A percentile compares a stretch with the other conserved stretches of the same genome.
These are phyloP conservation scores for Saguinus midas DNA, from an alignment of 2,113 vertebrate species.

Conservation along the genomic window DNA sequence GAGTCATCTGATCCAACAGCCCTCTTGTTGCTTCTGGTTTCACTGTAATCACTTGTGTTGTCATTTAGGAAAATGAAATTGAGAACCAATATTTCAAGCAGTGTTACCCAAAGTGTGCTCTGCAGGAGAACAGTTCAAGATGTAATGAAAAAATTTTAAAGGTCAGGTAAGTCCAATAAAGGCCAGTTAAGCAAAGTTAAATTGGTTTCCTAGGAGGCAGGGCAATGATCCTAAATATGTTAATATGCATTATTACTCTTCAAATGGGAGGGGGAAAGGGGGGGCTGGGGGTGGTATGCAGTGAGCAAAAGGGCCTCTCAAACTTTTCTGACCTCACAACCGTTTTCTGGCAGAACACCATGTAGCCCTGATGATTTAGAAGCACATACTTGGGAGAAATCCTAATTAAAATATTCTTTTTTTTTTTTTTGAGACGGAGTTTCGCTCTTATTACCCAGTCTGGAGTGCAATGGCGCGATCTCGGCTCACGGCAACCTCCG, in stretches of 20 bases:
- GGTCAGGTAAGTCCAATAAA: background rate
- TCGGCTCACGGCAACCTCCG: too few relatives aligned
- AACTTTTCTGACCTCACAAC: background rate
- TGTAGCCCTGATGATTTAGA: background rate
- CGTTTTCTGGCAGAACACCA: background rate
- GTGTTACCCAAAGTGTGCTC: background rate
- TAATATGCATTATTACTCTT: background rate
- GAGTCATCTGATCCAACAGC: background rate
- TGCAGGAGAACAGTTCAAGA: background rate
- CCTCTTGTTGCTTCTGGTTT: background rate
- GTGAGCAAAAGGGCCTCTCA: background rate
- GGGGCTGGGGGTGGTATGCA: background rate
- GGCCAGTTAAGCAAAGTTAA: background rate
- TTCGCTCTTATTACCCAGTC: too few relatives aligned
- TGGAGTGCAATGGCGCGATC: too few relatives aligned
- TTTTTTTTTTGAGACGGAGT: too few relatives aligned
- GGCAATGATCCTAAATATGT: background rate
- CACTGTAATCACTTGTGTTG: background rate
- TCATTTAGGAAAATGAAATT: background rate
- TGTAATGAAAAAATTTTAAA: background rate
- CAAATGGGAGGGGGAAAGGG: background rate
- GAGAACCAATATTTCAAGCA: constrained; percentile 32
- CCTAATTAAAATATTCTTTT: background rate
- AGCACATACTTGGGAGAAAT: background rate
- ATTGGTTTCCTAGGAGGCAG: background rate